Base-by-base conservation (phyloP, 2,113 vertebrate genomes). In the Hirundichthys speculiger region DNA sequence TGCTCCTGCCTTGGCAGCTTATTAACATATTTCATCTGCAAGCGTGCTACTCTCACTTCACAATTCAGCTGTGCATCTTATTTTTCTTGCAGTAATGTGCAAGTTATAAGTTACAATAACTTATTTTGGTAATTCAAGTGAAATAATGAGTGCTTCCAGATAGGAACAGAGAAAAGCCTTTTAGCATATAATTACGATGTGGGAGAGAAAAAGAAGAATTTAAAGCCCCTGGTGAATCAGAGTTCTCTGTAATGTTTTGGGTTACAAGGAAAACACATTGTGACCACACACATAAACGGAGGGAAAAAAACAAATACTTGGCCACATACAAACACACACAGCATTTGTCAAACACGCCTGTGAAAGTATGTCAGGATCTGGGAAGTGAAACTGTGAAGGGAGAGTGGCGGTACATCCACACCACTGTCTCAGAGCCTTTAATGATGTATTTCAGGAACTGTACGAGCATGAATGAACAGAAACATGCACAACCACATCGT, bases 1-100 rank as follows among this genome's bases (percentile, higher is more conserved):
- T 41, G 58, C 77, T 86, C 65, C 42, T 78, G 87, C 72, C 64
- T 74, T 83, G 80, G 75, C 76, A 88, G 85, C 88, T 90, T 85
- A 91, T 92, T 91, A 91, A 73, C 90, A 91, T 92, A 90, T 88
- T 90, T 91, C 86, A 91, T 91, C 79, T 62, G 54, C 40, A n/a
- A 25, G 73, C 22, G 11, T 34, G 16, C 42, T 18, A 1, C 38
- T 73, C 75, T 77, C 66, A 48, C 47, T 50, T 77, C 69, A 48
- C 72, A 75, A 67, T 83, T 80, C 77, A 80, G 69, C 54, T 51
- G 55, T 12, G 21, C n/a, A 40, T 55, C 53, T 64, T 72, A 54
- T 56, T 69, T 75, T 74, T 66, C 59, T 60, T 6, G 56, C 15
- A 0, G 63, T 77, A 47, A 74, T 71, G 40, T 58, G 67, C 34